Evolutionary conservation across 2,888 invertebrate genomes (phyloP), one percentile per base, ranked within the genome.

Genomic region (Drosophila longiperda): DNA sequence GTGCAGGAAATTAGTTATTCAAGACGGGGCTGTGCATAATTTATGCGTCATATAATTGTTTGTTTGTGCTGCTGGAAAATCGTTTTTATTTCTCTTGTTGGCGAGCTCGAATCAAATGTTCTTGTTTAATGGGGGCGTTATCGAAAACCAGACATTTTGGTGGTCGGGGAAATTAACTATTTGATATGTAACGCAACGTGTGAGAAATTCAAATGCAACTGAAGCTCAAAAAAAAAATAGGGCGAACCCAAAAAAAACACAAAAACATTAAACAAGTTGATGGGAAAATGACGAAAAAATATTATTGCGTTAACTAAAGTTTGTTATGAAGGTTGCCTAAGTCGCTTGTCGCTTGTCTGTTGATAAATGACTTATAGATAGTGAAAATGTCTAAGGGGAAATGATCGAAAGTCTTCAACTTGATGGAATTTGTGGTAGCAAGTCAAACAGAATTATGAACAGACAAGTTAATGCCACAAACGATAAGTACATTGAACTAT

Each of bases 1-100:
- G 36, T 61, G 69, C 83, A 89, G 89, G 83, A 87, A 87, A 87
- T 87, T 87, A 89, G 78, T 82, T 78, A 87, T 89, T 87, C 87
- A 87, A 63, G 52, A 68, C 85, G 72, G 66, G 69, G 52, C 52
- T 64, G 58, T 53, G 78, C 62, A 57, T 89, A 85, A 86, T 83
- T 83, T 83, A 85, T 87, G 88, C 88, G 52, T 57, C 78, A 61
- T 34, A 73, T 85, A 87, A 85, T 85, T 85, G 84, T 85, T 87
- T 77, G 72, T 83, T 87, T 77, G 72, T 83, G 81, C 73, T 78
- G 82, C 85, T 81, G 85, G 83, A 83, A 85, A 85, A 88, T 83
- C 73, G 82, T 66, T 83, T 82, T 69, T 73, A 71, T 83, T 80
- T 62, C 71, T 66, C 23, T 17, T n/a, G 57, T 65, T 57, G 71